These are phyloP conservation scores for Lanistes nyassanus DNA, from an alignment of 1,140 invertebrate species.

Conservation along the genomic window DNA sequence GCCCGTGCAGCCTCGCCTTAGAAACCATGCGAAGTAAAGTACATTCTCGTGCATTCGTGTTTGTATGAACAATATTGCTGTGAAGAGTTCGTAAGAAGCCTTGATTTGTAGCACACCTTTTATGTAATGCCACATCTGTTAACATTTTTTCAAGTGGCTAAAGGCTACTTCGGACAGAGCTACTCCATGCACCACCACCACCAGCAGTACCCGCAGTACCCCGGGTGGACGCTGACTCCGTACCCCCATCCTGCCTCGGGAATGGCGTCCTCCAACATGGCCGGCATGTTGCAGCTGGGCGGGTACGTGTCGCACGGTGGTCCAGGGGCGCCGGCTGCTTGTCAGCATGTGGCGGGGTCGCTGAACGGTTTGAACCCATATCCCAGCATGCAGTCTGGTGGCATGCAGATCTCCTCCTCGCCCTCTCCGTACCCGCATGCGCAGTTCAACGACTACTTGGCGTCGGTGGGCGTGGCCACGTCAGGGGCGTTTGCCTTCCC, in stretches of 20 bases:
- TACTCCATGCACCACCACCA: constrained; percentile 53
- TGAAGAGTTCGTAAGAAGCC: too few relatives aligned
- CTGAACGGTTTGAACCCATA: constrained; percentile 47
- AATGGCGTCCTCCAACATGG: constrained; percentile 25
- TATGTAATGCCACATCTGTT: too few relatives aligned
- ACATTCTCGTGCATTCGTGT: too few relatives aligned
- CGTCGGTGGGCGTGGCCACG: constrained; percentile 24
- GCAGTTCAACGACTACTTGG: constrained; percentile 50
- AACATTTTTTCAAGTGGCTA: too few relatives aligned
- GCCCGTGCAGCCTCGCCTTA: too few relatives aligned
- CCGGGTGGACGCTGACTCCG: constrained; percentile 48
- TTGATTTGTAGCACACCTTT: too few relatives aligned
- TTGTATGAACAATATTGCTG: too few relatives aligned
- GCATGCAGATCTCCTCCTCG: constrained; percentile 51
- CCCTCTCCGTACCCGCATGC: constrained; percentile 47
- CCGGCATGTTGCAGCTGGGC: constrained; percentile 45
- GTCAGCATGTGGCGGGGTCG: constrained; percentile 49
- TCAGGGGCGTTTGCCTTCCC: constrained; percentile 50
- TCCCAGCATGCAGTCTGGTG: constrained; percentile 31
- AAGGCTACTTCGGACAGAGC: constrained; percentile 55
- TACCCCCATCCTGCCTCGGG: constrained; percentile 35
- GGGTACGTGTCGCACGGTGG: constrained; percentile 53
- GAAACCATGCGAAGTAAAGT: too few relatives aligned
- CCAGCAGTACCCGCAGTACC: constrained; percentile 53
- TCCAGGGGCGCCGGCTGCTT: constrained; percentile 44